phyloP scores from a whole-genome alignment of 2,113 vertebrate species.

The Myiozetetes cayanensis region DNA sequence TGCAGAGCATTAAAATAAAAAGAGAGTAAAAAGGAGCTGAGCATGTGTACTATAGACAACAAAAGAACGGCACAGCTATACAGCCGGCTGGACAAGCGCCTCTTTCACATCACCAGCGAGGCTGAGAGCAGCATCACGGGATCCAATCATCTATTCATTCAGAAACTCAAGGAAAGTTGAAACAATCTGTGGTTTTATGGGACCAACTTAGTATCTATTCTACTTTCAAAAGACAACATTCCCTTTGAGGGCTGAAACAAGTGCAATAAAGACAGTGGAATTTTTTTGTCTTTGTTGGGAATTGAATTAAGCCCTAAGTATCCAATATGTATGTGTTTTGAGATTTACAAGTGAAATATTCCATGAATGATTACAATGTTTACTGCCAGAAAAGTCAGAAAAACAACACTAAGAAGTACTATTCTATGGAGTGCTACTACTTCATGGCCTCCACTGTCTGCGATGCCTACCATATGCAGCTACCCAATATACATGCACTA shows the following conservation, averaged over 20 bases:
- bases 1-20: conserved; percentile 18
- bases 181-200: conserved; percentile 49
- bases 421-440: neutral
- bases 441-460: neutral
- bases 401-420: neutral
- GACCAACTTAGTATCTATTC: conserved; percentile 51
- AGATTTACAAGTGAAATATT: neutral
- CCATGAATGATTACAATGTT: neutral
- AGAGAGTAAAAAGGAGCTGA: conserved; percentile 3
- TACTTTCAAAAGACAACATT: neutral
- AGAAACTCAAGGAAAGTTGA: conserved; percentile 36
- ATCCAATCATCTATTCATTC: conserved; percentile 10
- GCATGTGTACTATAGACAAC: neutral
- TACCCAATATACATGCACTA: rapidly evolving
- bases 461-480: neutral
- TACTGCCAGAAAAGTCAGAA: neutral
- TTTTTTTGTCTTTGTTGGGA: neutral
- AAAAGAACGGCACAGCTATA: neutral
- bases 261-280: neutral
- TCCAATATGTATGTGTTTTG: neutral
- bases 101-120: conserved; percentile 7
- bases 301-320: neutral
- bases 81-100: neutral
- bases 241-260: neutral
- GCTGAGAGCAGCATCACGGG: conserved; percentile 2